phyloP scores from a whole-genome alignment of 1,140 invertebrate species.

The Pseudomyrmex dendroicus region DNA sequence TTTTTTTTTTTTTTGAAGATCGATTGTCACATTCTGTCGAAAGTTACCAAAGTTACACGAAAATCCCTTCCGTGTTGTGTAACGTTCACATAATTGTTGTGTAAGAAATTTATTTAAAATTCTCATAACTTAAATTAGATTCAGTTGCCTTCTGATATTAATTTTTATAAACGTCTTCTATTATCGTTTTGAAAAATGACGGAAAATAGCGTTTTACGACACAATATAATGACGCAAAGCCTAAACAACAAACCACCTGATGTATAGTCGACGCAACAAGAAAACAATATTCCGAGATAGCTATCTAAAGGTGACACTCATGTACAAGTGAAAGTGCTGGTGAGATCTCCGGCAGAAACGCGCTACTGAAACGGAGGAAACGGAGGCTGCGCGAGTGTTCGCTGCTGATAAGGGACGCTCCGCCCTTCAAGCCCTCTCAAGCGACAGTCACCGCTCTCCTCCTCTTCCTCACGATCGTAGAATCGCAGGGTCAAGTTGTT shows the following conservation, averaged over 20 bases:
- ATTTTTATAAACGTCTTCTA: no score
- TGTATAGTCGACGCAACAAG: conserved; percentile 8
- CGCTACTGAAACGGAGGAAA: conserved; percentile 54
- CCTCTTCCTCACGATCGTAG: conserved; percentile 42
- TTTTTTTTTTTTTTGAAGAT: neutral
- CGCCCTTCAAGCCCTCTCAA: conserved; percentile 67
- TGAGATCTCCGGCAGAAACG: conserved; percentile 36
- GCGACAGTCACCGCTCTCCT: conserved; percentile 36
- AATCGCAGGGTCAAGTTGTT: conserved; percentile 75
- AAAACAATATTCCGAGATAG: conserved; percentile 56
- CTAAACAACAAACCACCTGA: neutral
- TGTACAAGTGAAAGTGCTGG: conserved; percentile 43
- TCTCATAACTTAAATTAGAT: no score
- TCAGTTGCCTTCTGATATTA: no score
- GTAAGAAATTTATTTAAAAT: no score
- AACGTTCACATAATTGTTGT: no score
- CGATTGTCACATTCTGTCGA: conserved; percentile 4
- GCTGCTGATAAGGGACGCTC: conserved; percentile 77
- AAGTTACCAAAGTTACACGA: neutral
- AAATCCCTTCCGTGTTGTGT: neutral
- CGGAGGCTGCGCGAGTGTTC: conserved; percentile 78
- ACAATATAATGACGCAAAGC: no score
- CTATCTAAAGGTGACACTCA: conserved; percentile 57
- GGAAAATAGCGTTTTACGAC: neutral
- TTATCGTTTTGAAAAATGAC: neutral